These are phyloP conservation scores for Zenarchopterus dispar DNA, from an alignment of 2,797 vertebrate genomes.

Conservation along the genomic window DNA sequence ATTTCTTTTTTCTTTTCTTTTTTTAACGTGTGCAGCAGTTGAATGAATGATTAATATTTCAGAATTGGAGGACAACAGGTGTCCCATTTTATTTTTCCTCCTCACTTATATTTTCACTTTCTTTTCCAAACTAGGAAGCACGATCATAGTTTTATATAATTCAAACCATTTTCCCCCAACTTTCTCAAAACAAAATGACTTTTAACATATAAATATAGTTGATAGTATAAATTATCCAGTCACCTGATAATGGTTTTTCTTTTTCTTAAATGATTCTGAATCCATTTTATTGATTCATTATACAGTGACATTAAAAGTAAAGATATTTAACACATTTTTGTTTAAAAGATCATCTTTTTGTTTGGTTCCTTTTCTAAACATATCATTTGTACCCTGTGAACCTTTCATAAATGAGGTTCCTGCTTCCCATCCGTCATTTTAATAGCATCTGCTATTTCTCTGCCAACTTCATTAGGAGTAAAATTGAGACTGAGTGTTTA, in stretches of 20 bases:
- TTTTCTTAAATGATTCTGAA: neutral
- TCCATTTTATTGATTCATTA: neutral
- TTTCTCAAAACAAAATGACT: no score
- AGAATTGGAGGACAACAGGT: neutral
- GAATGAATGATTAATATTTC: neutral
- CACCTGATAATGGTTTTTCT: neutral
- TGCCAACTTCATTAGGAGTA: constrained; percentile 62
- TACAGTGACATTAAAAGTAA: neutral
- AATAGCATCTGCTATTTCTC: constrained; percentile 57
- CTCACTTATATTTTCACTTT: neutral
- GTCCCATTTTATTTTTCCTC: neutral
- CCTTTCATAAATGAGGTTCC: constrained; percentile 60
- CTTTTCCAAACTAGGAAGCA: neutral
- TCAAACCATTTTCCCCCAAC: neutral
- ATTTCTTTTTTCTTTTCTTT: no score
- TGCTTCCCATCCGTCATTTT: constrained; percentile 67
- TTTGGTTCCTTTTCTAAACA: constrained; percentile 39
- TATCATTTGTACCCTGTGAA: constrained; percentile 50
- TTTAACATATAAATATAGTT: no score
- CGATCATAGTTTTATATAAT: neutral
- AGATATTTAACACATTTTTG: constrained; percentile 2
- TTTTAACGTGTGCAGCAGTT: neutral
- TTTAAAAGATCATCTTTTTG: constrained; percentile 20
- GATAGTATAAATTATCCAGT: no score
- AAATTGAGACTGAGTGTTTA: constrained; percentile 62